Base-by-base conservation (phyloP, 2,888 invertebrate species). In the Cheilosia vernalis region DNA sequence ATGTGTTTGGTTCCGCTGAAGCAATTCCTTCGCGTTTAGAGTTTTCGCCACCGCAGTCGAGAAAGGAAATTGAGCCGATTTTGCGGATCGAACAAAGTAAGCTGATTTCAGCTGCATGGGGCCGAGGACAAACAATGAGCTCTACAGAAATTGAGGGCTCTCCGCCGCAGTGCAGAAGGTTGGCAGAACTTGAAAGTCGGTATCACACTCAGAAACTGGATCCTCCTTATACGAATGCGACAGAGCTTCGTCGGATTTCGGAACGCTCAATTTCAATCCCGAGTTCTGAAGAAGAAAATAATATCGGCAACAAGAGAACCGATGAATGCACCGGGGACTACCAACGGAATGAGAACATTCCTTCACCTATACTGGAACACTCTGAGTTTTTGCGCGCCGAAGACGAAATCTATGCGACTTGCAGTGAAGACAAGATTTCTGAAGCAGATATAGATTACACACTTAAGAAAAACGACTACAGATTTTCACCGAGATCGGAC, bases 61-160 rank as follows among this genome's bases (percentile, higher is more conserved):
- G 95, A 7, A 95, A 95, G 90, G 95, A 96, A 89, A 94, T 95
- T 88, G 95, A 95, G 90, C 95, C 95, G 0, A 96, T 96, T 80
- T 90, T 96, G 42, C 95, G 95, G 89, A 94, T 94, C 77, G 95
- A 96, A 90, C 95, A 95, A 73, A 95, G 95, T 89, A 94, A 95
- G 88, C 93, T 94, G 10, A 94, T 94, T 21, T 94, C 94, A 1
- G 94, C 94, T 0, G 94, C 94, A 30, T 94, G 94, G 94, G 94
- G 94, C 69, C 93, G 94, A 87, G 94, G 94, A 0, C 95, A 95
- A 91, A 95, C 95, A 0, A 95, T 96, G 95, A 95, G 95, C 88
- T 95, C 95, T 0, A 96, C 95, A 0, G 95, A 96, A 93, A 95
- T 96, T 6, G 95, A 96, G 91, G 95, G 95, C 0, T 96, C 95